Evolutionary conservation across 35 echinoderm and acorn worm species (phyloP).

Genomic region (Hemicentrotus pulcherrimus): DNA sequence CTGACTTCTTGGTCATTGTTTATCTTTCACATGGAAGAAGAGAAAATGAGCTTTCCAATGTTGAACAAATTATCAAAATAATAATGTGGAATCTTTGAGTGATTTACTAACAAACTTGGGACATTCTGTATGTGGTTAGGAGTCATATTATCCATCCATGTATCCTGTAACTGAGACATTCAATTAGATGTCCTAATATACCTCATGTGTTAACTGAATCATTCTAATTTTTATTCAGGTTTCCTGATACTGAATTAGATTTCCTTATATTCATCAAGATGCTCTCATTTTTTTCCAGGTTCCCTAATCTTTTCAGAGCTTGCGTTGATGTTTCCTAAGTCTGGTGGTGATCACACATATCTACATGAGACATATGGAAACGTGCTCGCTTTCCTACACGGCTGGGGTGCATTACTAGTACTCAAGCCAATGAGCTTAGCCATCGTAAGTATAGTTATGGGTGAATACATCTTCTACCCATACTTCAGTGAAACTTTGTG

Average conservation of each 20-base stretch:
- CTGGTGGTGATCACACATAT: slow-evolving; percentile 48
- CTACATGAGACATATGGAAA: slow-evolving; percentile 32
- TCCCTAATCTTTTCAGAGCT: slow-evolving; percentile 1
- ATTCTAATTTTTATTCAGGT: too few relatives aligned
- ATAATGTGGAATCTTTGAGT: neutral
- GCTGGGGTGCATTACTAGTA: slow-evolving; percentile 19
- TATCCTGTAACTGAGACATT: neutral
- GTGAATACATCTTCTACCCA: slow-evolving; percentile 28
- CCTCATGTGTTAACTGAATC: too few relatives aligned
- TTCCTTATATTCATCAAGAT: too few relatives aligned
- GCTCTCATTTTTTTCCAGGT: neutral
- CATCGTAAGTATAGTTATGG: slow-evolving; percentile 24
- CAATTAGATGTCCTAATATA: too few relatives aligned
- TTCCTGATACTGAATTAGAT: too few relatives aligned
- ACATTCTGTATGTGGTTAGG: neutral
- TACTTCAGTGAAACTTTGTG: slow-evolving; percentile 4
- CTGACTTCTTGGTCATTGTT: too few relatives aligned
- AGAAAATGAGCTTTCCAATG: too few relatives aligned
- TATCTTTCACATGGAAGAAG: neutral
- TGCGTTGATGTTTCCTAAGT: slow-evolving; percentile 29
- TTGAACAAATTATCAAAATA: neutral
- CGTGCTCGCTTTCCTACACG: slow-evolving; percentile 21
- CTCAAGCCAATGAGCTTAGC: neutral
- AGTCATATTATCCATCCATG: neutral
- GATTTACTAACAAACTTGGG: neutral